These are phyloP conservation scores for Cephus cinctus DNA, from an alignment of 1,140 invertebrate species.

Conservation along the genomic window DNA sequence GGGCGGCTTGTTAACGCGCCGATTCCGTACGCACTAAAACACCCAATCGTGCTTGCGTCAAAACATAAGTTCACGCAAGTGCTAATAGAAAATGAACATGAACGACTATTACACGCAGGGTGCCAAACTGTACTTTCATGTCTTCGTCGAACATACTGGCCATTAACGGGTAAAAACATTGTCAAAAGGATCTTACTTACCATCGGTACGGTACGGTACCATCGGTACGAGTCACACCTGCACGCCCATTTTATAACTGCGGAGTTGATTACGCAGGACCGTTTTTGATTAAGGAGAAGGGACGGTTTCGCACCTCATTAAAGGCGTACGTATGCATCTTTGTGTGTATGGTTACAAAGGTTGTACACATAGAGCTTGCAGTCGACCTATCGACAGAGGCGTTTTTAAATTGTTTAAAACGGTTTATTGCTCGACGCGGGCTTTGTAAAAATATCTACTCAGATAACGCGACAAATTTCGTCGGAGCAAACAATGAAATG, in stretches of 20 bases:
- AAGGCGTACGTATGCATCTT: conserved; percentile 28
- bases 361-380: conserved; percentile 22
- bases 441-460: conserved; percentile 26
- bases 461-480: conserved; percentile 42
- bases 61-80: conserved; percentile 17
- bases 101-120: conserved; percentile 20
- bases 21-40: conserved; percentile 20
- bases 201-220: too few species aligned
- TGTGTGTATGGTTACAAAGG: conserved; percentile 21
- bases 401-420: conserved; percentile 31
- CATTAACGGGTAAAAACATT: conserved; percentile 18
- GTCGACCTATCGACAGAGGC: conserved; percentile 14
- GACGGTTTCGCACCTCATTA: conserved; percentile 6
- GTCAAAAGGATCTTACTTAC: too few species aligned
- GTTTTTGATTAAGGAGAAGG: conserved; percentile 18
- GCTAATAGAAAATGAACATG: conserved; percentile 16
- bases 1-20: conserved; percentile 6
- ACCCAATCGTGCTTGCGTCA: conserved; percentile 18
- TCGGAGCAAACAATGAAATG: conserved; percentile 29
- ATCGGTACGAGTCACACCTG: conserved; percentile 15
- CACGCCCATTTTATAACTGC: conserved; percentile 24
- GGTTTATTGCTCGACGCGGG: conserved; percentile 38
- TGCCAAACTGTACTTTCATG: conserved; percentile 20
- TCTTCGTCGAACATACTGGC: conserved; percentile 22
- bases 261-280: conserved; percentile 27